Percentiles rank a stretch among this genome's conserved stretches.
phyloP scores from a whole-genome alignment of 1,140 invertebrate genomes.

The Hylaeus anthracinus region DNA sequence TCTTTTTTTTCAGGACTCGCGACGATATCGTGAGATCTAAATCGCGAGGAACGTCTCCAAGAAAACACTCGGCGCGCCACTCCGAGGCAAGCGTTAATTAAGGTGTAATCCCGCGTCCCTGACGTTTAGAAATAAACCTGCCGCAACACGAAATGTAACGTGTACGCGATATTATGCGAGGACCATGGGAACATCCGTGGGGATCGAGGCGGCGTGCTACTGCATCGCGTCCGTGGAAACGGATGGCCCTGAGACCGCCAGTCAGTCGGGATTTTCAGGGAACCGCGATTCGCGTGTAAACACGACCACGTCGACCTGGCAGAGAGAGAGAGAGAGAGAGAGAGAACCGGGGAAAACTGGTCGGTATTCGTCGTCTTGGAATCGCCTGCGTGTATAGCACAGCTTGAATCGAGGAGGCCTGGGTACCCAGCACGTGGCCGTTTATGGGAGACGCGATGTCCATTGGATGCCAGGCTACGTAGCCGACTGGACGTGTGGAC shows the following conservation, averaged over 20 bases:
- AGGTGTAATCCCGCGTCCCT: neutral
- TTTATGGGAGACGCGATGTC: constrained; percentile 67
- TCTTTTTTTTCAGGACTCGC: too few relatives aligned
- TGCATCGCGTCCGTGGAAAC: constrained; percentile 46
- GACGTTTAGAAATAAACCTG: constrained; percentile 13
- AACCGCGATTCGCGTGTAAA: constrained; percentile 18
- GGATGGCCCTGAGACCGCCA: constrained; percentile 24
- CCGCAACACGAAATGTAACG: neutral
- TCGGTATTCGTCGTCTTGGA: constrained; percentile 31
- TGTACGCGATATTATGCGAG: constrained; percentile 17
- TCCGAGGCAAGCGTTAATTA: constrained; percentile 17
- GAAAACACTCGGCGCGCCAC: too few relatives aligned
- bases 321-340: neutral
- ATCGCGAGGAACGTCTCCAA: neutral
- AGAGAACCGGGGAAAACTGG: constrained; percentile 39
- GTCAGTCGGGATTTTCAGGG: constrained; percentile 31
- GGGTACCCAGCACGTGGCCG: constrained; percentile 63
- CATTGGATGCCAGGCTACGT: constrained; percentile 49
- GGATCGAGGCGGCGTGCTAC: neutral
- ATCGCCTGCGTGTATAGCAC: constrained; percentile 15
- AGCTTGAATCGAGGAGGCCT: constrained; percentile 38
- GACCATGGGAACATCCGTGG: constrained; percentile 47
- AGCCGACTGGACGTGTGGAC: constrained; percentile 51
- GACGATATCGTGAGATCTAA: neutral
- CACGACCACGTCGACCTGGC: neutral